phyloP scores from a whole-genome alignment of 2,797 vertebrate genomes.

The Nasua narica region DNA sequence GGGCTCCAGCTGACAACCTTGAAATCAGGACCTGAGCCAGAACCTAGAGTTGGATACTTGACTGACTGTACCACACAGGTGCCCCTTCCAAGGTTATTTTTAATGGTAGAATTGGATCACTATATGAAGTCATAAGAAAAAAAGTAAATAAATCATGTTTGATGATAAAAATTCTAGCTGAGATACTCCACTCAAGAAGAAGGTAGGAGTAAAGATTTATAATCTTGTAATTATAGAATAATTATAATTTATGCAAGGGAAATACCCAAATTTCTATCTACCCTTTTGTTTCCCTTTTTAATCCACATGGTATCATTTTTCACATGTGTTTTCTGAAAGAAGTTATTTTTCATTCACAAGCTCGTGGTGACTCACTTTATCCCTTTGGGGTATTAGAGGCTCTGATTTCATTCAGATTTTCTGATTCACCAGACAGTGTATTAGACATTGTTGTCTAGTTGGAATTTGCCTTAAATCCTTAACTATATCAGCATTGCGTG shows the following conservation, averaged over 20 bases:
- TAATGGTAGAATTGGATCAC: neutral
- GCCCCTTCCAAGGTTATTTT: neutral
- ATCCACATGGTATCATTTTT: conserved; percentile 55
- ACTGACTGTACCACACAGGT: neutral
- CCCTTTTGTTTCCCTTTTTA: neutral
- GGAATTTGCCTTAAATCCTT: conserved; percentile 22
- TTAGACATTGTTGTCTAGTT: conserved; percentile 51
- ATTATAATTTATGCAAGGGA: neutral
- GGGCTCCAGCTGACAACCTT: neutral
- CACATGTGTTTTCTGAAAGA: conserved; percentile 38
- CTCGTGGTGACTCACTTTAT: conserved; percentile 61
- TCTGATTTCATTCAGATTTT: conserved; percentile 60
- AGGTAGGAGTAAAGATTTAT: neutral
- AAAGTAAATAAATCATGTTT: neutral
- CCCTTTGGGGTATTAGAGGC: conserved; percentile 24
- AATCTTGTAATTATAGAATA: neutral
- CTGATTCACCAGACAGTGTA: conserved; percentile 25
- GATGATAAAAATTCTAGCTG: neutral
- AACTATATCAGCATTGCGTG: neutral
- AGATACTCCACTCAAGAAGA: neutral
- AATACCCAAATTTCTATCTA: neutral
- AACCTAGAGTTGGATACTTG: neutral
- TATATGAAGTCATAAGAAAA: neutral
- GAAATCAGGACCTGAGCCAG: neutral
- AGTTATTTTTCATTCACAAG: conserved; percentile 55